Conservation (phyloP, 2,113 vertebrate species). For the Stigmatopora argus region DNA sequence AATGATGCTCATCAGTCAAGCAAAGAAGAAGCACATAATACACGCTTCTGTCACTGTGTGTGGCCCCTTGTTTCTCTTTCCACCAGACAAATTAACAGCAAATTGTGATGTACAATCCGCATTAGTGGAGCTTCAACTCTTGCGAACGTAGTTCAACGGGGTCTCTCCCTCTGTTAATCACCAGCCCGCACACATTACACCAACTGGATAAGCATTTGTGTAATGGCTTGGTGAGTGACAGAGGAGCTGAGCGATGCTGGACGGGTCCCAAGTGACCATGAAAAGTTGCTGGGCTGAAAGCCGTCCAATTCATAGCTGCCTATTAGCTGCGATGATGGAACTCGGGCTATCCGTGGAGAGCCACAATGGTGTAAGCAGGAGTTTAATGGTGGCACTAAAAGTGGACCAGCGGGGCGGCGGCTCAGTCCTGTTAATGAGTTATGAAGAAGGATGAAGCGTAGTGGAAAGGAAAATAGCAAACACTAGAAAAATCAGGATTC, state of each 20-base stretch:
- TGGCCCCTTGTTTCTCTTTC: not conserved
- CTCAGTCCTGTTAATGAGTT: conserved; percentile 2
- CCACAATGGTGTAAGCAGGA: not conserved
- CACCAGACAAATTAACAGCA: not conserved
- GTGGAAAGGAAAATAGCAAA: not conserved
- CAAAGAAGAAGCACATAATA: not conserved
- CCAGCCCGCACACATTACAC: not conserved
- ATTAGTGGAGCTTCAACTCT: not conserved
- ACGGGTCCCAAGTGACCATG: not conserved
- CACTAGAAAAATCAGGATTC: too few species aligned
- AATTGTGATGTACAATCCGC: not conserved
- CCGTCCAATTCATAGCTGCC: not conserved
- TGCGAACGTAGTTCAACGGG: not conserved
- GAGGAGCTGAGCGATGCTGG: conserved; percentile 4
- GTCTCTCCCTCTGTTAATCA: not conserved
- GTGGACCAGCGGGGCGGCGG: not conserved
- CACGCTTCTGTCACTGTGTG: not conserved
- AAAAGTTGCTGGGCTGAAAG: conserved; percentile 1
- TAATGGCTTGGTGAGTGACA: conserved; percentile 1
- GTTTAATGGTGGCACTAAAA: conserved; percentile 13
- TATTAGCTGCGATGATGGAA: conserved; percentile 4
- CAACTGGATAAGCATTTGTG: not conserved
- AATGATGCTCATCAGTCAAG: conserved; percentile 1
- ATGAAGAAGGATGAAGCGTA: not conserved
- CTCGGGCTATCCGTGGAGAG: conserved; percentile 4